Evolutionary conservation across 2,888 invertebrate genomes (phyloP), one percentile per base, ranked within the genome.

Genomic region (Rosalia funebris): DNA sequence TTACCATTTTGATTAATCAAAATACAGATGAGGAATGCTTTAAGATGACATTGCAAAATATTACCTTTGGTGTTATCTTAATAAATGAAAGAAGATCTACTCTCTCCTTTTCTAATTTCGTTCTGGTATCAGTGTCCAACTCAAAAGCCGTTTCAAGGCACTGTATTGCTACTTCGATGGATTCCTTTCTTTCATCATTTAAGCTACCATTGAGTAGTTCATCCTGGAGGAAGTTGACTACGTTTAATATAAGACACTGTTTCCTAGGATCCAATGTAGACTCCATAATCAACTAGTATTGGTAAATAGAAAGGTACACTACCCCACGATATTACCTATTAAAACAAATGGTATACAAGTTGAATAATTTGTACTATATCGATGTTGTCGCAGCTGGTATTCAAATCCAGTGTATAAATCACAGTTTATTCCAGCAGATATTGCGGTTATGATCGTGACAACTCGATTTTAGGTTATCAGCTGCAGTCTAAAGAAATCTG

Each of bases 121-220:
- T 44, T 44, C 59, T 69, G 36, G 60, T 52, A 20, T 69, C 63
- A 16, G 58, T 63, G 17, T 83, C 84, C 0, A 96, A 83, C 69
- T 89, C 90, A 80, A 93, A 98, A 4, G 95, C 93, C 45, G 92
- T 91, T 82, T 97, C 95, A 70, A 97, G 84, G 81, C 98, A 98
- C 82, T 98, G 97, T 68, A 93, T 89, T 34, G 96, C 95, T 58
- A 98, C 98, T 84, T 96, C 96, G 48, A 96, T 84, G 78, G 93
- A 92, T 81, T 95, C 95, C 62, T 80, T 79, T 55, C 74, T 75
- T 61, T 82, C 81, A 45, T 77, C 77, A 64, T 74, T 76, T 45
- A 79, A 58, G 16, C 65, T 66, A 16, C 71, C 71, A 47, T 69
- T 69, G 31, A 66, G 65, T 11, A 78, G 60, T 66, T 81, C 79